Base-by-base conservation (phyloP, 2,797 vertebrate genomes). In the Alca torda region DNA sequence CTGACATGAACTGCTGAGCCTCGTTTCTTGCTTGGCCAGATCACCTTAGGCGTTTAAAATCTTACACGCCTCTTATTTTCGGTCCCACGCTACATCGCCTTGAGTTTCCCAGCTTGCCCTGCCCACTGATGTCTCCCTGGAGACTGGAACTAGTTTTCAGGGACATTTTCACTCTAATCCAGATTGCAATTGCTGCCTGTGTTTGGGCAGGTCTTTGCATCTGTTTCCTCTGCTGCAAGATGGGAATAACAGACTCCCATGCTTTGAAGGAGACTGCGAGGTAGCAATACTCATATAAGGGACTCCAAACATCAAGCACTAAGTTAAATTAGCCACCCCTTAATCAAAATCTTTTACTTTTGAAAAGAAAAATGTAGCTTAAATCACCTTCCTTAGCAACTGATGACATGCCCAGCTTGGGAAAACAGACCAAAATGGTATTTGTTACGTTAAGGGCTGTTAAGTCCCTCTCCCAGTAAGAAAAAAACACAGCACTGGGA, bases 211-310 rank as follows among this genome's bases (percentile, higher is more conserved):
- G 91, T 95, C 94, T 92, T 89, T 69, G 87, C 93, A 94, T 96
- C 92, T 96, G 95, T 96, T 96, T 96, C 95, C 95, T 97, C 56
- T 94, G 39, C 60, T 85, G 78, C 68, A 57, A 94, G 94, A 97
- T 96, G 78, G 45, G 72, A 96, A 95, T 91, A 94, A 74, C 95
- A 96, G 90, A 74, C 79, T 94, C 67, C n/a, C 17, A 4, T 74
- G 75, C 75, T 95, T 89, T 85, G 75, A 87, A 89, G 84, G 78
- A 83, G 72, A 19, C 57, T 75, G 56, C 2, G 18, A 85, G 53
- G 60, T 28, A 63, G 75, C 6, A 64, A 39, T 60, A 87, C 39
- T 68, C 39, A 19, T 57, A 77, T 61, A 74, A 85, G 81, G 53
- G 57, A 53, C 81, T 87, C 68, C 6, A 3, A 89, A 51, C 26